Conservation (phyloP, 2,113 vertebrate genomes). For the Anarrhichthys ocellatus region DNA sequence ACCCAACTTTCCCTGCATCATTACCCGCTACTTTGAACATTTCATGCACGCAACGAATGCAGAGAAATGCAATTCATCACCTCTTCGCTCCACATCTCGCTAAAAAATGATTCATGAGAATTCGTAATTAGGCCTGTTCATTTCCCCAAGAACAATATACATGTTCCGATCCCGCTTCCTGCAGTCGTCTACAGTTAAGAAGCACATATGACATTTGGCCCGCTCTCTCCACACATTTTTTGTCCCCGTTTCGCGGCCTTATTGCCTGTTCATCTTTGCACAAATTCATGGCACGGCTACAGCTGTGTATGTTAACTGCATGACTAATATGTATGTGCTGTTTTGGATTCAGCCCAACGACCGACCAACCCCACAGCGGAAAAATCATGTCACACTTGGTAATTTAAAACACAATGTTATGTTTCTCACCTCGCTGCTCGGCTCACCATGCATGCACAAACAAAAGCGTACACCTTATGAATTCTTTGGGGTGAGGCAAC, state of each 20-base stretch:
- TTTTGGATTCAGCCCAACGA: conserved; percentile 24
- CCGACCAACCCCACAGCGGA: background rate
- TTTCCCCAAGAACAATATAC: conserved; percentile 56
- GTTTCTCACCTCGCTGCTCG: conserved; percentile 13
- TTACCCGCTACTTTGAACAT: conserved; percentile 43
- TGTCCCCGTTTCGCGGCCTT: conserved; percentile 12
- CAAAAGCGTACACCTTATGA: background rate
- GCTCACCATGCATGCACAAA: conserved; percentile 22
- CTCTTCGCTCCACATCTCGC: conserved; percentile 30
- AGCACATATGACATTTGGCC: conserved; percentile 24
- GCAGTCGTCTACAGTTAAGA: background rate
- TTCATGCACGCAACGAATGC: conserved; percentile 17
- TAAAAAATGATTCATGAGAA: conserved; percentile 61
- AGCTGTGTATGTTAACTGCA: conserved; percentile 5
- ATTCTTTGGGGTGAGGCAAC: conserved; percentile 1
- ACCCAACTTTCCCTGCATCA: conserved; percentile 35
- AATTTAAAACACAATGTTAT: conserved; percentile 33
- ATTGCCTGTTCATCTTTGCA: conserved; percentile 23
- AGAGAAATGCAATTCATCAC: conserved; percentile 45
- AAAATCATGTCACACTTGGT: conserved; percentile 36
- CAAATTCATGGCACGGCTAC: background rate
- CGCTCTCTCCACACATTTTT: conserved; percentile 1
- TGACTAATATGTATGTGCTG: background rate
- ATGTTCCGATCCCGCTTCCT: conserved; percentile 45
- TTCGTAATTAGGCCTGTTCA: conserved; percentile 54